Conservation (phyloP, 2,888 invertebrate genomes). For the Pharmacophagus antenor region DNA sequence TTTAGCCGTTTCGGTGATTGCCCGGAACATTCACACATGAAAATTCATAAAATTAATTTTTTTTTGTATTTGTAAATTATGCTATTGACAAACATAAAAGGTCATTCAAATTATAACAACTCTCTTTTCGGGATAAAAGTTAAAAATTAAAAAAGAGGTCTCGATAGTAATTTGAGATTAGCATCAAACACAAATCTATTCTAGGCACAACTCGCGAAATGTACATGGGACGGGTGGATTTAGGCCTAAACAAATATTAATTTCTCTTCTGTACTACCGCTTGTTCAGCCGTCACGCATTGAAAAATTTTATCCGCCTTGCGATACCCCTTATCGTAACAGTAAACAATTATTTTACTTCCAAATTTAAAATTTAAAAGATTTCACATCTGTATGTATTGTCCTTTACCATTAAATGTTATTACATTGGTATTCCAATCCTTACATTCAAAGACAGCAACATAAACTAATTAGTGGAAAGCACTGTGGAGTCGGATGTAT, state of each 20-base stretch:
- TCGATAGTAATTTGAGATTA: not conserved
- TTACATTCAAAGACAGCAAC: too few species aligned
- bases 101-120: too few species aligned
- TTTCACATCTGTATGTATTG: not conserved
- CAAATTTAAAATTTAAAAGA: not conserved
- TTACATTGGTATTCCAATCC: too few species aligned
- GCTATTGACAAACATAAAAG: too few species aligned
- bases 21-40: too few species aligned
- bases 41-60: too few species aligned
- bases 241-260: slow-evolving; percentile 10
- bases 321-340: not conserved
- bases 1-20: too few species aligned
- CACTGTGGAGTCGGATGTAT: not conserved
- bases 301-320: not conserved
- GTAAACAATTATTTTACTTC: not conserved
- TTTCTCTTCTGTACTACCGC: not conserved
- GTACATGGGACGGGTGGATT: slow-evolving; percentile 2
- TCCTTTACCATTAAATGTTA: too few species aligned
- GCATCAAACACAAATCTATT: not conserved
- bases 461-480: not conserved
- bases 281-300: not conserved
- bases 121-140: too few species aligned
- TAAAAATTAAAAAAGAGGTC: too few species aligned
- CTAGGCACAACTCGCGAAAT: not conserved
- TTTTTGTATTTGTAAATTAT: too few species aligned